Conservation (phyloP, 53 echinoderm and acorn worm species). For the Apostichopus leukothele region DNA sequence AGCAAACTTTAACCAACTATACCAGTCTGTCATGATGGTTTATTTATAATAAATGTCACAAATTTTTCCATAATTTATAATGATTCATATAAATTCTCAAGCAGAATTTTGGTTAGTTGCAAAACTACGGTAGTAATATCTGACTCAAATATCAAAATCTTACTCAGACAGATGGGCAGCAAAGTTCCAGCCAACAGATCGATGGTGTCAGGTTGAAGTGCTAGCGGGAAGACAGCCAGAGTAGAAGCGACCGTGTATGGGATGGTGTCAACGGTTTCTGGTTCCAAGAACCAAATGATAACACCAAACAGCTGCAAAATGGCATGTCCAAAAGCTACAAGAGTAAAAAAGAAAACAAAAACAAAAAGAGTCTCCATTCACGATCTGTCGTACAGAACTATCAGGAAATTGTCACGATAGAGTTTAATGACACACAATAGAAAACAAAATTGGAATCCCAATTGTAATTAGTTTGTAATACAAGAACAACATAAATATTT, state of each 20-base stretch:
- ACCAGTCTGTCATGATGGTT: too few relatives aligned
- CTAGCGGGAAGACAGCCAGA: conserved; percentile 78
- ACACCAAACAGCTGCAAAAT: conserved; percentile 90
- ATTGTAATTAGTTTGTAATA: too few relatives aligned
- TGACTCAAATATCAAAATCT: background rate
- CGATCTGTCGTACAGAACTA: too few relatives aligned
- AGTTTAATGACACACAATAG: too few relatives aligned
- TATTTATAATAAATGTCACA: too few relatives aligned
- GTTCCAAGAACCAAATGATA: conserved; percentile 91
- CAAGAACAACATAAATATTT: too few relatives aligned
- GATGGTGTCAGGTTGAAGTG: conserved; percentile 84
- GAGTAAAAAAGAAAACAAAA: background rate
- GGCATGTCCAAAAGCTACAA: conserved; percentile 85
- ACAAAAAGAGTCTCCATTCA: too few relatives aligned
- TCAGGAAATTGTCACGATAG: too few relatives aligned
- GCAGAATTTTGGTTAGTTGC: background rate
- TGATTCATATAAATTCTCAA: too few relatives aligned
- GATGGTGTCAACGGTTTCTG: conserved; percentile 88
- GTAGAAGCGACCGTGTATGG: conserved; percentile 96
- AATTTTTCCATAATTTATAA: too few relatives aligned
- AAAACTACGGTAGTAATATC: background rate
- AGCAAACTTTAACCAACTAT: too few relatives aligned
- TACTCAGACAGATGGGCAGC: conserved; percentile 87
- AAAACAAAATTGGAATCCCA: too few relatives aligned
- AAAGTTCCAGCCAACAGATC: conserved; percentile 81